Evolutionary conservation across 2,888 invertebrate genomes (phyloP).

Genomic region (Drosophila neotestacea): DNA sequence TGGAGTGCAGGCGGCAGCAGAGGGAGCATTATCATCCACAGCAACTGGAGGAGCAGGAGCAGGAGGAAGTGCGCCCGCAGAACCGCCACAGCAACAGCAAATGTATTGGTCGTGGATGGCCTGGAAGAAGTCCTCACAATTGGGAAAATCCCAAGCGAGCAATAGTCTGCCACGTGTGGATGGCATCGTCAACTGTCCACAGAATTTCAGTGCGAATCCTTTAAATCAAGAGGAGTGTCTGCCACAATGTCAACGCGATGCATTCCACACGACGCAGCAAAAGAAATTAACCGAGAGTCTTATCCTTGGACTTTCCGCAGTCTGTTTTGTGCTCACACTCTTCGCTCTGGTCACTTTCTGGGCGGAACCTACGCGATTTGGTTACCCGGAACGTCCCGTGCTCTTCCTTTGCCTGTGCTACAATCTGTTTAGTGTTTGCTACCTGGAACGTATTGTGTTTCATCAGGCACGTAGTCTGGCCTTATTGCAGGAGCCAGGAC

Average conservation of each 20-base stretch:
- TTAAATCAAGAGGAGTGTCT: conserved; percentile 86
- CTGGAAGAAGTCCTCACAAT: conserved; percentile 76
- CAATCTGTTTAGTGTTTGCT: conserved; percentile 91
- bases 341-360: conserved; percentile 95
- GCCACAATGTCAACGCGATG: conserved; percentile 89
- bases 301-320: conserved; percentile 91
- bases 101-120: conserved; percentile 84
- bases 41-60: conserved; percentile 40
- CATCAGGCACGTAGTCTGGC: conserved; percentile 83
- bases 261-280: conserved; percentile 88
- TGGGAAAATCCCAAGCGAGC: conserved; percentile 55
- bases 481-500: conserved; percentile 84
- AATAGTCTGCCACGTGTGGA: conserved; percentile 1
- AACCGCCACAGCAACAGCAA: conserved; percentile 57
- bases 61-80: conserved; percentile 42
- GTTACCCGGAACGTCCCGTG: conserved; percentile 96
- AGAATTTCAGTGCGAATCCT: conserved; percentile 86
- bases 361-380: conserved; percentile 94
- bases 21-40: conserved; percentile 36
- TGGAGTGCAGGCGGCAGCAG: conserved; percentile 21
- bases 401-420: conserved; percentile 96
- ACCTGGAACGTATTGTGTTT: conserved; percentile 89
- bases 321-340: conserved; percentile 92
- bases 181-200: conserved; percentile 86
- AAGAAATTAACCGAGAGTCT: conserved; percentile 90